Conservation (phyloP, 2,113 vertebrate species). For the Tricholaema leucomelas region DNA sequence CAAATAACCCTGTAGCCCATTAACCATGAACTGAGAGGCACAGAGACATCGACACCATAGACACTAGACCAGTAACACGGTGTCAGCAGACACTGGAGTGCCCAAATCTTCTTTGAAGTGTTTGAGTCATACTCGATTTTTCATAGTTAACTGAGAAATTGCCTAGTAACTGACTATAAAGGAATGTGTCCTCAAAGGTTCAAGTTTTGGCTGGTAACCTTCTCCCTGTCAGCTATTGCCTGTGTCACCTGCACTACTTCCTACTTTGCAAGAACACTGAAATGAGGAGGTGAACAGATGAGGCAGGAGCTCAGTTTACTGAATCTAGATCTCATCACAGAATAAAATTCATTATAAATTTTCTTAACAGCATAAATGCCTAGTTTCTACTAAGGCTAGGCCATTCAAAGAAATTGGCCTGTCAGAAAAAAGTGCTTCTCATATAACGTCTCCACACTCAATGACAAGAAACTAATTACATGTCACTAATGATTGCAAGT, state of each 20-base stretch:
- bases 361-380: not conserved
- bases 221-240: no score
- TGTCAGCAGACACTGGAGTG: not conserved
- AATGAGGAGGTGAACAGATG: not conserved
- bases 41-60: rapidly evolving
- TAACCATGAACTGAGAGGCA: not conserved
- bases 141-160: not conserved
- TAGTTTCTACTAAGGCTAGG: not conserved
- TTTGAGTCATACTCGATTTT: not conserved
- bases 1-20: not conserved
- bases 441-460: not conserved
- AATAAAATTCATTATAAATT: not conserved
- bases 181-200: not conserved
- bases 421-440: not conserved
- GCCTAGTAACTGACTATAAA: not conserved
- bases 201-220: not conserved
- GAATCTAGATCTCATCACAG: not conserved
- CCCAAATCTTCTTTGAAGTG: not conserved
- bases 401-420: not conserved
- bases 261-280: not conserved
- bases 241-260: rapidly evolving
- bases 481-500: not conserved
- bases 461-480: not conserved
- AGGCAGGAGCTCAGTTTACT: not conserved
- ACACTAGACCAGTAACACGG: not conserved